Evolutionary conservation across 1,140 invertebrate genomes (phyloP).

Genomic region (Globodera rostochiensis): DNA sequence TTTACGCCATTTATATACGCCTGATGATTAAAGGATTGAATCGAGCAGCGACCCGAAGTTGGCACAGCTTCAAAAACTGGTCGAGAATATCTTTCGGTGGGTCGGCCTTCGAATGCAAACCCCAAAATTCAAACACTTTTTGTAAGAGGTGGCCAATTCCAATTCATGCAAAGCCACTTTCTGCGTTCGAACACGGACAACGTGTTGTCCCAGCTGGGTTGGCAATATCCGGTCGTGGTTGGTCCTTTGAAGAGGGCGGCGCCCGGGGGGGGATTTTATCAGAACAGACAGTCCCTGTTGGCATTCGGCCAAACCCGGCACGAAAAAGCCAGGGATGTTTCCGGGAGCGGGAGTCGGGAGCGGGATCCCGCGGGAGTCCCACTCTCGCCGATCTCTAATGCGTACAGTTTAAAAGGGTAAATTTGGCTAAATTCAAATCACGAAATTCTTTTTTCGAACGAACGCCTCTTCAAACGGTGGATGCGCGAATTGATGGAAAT

Average conservation of each 20-base stretch:
- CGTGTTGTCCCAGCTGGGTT: conserved; percentile 40
- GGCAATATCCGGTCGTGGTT: conserved; percentile 49
- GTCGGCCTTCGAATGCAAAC: not conserved
- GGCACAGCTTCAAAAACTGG: conserved; percentile 55
- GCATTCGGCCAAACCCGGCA: too few species aligned
- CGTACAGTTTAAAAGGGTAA: not conserved
- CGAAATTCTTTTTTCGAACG: conserved; percentile 17
- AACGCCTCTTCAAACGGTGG: conserved; percentile 48
- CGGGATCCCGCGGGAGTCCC: too few species aligned
- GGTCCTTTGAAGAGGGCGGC: too few species aligned
- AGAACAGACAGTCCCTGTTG: too few species aligned
- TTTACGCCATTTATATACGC: conserved; percentile 9
- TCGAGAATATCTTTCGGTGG: conserved; percentile 52
- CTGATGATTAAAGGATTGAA: conserved; percentile 34
- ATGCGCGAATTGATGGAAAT: conserved; percentile 46
- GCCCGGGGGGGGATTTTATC: too few species aligned
- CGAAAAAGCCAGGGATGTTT: too few species aligned
- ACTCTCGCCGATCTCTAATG: too few species aligned
- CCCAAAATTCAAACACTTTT: conserved; percentile 1
- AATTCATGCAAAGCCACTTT: conserved; percentile 47
- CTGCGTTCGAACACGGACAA: conserved; percentile 54
- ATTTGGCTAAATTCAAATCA: not conserved
- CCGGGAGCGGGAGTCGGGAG: too few species aligned
- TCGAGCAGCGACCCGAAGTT: conserved; percentile 41
- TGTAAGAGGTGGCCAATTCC: conserved; percentile 50